These are phyloP conservation scores for Artemia sinica DNA, from an alignment of 2,888 invertebrate genomes.

Conservation along the genomic window DNA sequence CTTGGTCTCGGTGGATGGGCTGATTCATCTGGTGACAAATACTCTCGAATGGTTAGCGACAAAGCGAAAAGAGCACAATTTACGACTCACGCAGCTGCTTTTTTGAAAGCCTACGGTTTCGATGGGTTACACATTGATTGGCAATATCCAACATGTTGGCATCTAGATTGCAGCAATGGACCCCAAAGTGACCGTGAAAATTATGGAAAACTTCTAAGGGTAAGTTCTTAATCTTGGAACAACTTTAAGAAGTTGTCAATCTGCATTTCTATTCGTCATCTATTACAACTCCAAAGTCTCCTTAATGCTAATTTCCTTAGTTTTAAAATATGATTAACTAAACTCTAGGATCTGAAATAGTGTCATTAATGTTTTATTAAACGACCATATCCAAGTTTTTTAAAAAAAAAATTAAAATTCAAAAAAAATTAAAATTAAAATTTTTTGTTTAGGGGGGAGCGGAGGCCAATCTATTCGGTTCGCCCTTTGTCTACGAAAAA, in stretches of 20 bases:
- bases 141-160: conserved; percentile 89
- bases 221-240: conserved; percentile 30
- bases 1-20: conserved; percentile 90
- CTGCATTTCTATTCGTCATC: too few species aligned
- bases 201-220: conserved; percentile 54
- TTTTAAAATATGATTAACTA: too few species aligned
- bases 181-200: conserved; percentile 57
- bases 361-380: too few species aligned
- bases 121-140: conserved; percentile 78
- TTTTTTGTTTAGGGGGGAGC: too few species aligned
- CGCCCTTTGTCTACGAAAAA: too few species aligned
- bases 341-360: too few species aligned
- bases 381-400: too few species aligned
- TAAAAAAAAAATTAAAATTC: too few species aligned
- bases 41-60: conserved; percentile 55
- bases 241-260: conserved; percentile 5
- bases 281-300: neutral
- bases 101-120: conserved; percentile 55
- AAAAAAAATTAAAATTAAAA: too few species aligned
- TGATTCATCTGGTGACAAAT: conserved; percentile 72
- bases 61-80: conserved; percentile 49
- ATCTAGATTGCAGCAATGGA: conserved; percentile 67
- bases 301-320: too few species aligned
- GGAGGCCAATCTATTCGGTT: too few species aligned
- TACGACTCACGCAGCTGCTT: conserved; percentile 47